Evolutionary conservation across 2,888 invertebrate genomes (phyloP).

Genomic region (Agrochola lychnidis): DNA sequence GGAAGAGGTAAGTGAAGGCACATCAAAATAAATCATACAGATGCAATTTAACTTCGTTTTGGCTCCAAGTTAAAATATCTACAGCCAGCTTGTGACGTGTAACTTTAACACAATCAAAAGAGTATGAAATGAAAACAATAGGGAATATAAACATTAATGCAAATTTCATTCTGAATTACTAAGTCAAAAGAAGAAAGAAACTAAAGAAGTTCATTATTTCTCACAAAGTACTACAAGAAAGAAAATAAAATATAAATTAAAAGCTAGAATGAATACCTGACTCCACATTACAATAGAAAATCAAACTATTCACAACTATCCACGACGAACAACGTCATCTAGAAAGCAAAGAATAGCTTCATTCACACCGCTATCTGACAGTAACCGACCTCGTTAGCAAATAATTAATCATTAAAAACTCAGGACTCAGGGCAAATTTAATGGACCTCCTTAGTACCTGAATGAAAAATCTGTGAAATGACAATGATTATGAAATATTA

Average conservation of each 20-base stretch:
- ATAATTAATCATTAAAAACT: slow-evolving; percentile 61
- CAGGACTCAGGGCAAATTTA: slow-evolving; percentile 46
- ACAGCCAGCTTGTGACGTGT: too few relatives aligned
- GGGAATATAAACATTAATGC: not conserved
- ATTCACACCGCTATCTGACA: slow-evolving; percentile 44
- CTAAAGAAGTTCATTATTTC: not conserved
- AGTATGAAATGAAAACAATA: not conserved
- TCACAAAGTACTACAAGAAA: not conserved
- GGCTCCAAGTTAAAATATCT: not conserved
- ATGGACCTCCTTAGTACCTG: slow-evolving; percentile 43
- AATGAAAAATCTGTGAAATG: slow-evolving; percentile 51
- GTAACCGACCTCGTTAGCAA: slow-evolving; percentile 57
- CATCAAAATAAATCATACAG: not conserved
- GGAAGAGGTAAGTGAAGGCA: not conserved
- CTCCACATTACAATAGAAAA: slow-evolving; percentile 16
- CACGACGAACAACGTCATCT: slow-evolving; percentile 9
- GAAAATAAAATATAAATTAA: not conserved
- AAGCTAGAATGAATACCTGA: not conserved
- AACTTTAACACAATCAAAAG: not conserved
- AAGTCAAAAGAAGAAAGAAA: not conserved
- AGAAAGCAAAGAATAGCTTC: slow-evolving; percentile 37
- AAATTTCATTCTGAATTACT: not conserved
- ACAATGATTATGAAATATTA: slow-evolving; percentile 53
- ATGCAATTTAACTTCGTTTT: not conserved
- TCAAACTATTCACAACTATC: slow-evolving; percentile 34